Evolutionary conservation across 2,797 vertebrate species (phyloP), one percentile per base, ranked within the genome.

Genomic region (Agapornis canus): DNA sequence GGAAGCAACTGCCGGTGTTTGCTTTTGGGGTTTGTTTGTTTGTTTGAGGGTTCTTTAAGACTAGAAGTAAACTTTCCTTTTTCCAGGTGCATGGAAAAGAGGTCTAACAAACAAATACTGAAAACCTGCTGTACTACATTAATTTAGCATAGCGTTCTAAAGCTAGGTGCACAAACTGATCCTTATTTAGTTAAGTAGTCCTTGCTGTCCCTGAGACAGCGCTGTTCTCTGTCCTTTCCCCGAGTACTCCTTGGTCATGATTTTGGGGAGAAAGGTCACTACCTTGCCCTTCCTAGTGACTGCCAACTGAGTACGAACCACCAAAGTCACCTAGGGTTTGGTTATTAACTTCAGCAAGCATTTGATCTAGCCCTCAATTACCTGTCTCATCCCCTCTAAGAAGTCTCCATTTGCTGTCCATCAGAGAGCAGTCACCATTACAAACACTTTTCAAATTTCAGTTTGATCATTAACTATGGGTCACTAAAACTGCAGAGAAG

Each of bases 21-120:
- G 51, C 66, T 84, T 90, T 87, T 48, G 64, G 78, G 56, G 86
- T 57, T 82, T 47, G 83, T 83, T 92, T 88, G 84, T 79, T 79
- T 81, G 31, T 76, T 72, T 82, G 70, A 68, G 52, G 13, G 19
- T 29, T 48, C 69, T 95, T 89, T 86, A 82, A 87, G 89, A 94
- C 82, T 80, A 73, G 73, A 94, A 94, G 60, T 27, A 51, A 95
- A 94, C 61, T 85, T 88, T 57, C 88, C 16, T 86, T 91, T 81
- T 92, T 66, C 35, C 56, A 86, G 65, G 59, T 65, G 54, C 48
- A 49, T 3, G 13, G 60, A 81, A 83, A 78, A 87, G 29, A 23
- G 18, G 22, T 64, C 37, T 63, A 71, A n/a, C 19, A 43, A 26
- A 56, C n/a, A 56, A 56, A 15, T 20, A 66, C 0, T 23, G 23